Evolutionary conservation across 2,888 invertebrate species (phyloP), one percentile per base, ranked within the genome.

Genomic region (Drosophila sordidula): DNA sequence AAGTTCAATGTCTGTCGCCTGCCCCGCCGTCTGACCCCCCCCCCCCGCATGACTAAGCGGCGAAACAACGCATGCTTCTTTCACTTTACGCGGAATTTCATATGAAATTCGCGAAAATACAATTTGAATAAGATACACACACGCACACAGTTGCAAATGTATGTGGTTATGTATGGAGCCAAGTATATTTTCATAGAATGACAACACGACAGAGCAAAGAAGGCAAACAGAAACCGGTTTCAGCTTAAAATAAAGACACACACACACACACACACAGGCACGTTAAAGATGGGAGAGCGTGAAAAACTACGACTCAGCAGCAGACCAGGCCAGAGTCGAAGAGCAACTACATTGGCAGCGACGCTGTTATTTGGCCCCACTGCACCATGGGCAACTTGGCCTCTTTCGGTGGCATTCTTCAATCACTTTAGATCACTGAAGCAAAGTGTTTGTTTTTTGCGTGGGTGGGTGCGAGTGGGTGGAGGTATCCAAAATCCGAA

Each of bases 231-330:
- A 87, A 82, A 82, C 82, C 86, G 75, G 82, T 82, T 82, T 83
- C 80, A 69, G 89, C 78, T 86, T 88, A 88, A 88, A 88, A 88
- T 88, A 83, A 85, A 82, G 68, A 74, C 74, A 68, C 68, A 68
- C 67, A 65, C 55, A 77, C 32, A 32, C 32, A 12, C 16, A 62
- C 66, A 70, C 50, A 64, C 26, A 61, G 55, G 54, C 26, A 63
- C 57, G 63, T 26, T 57, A 41, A 76, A 77, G 78, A 75, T 73
- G 79, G 72, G 82, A 75, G 82, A 87, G 86, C 82, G 83, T 87
- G 86, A 82, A 87, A 87, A 82, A 82, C 88, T 76, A 79, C 82
- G 83, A 85, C 79, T 77, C 80, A 72, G 79, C 70, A 56, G 47
- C 62, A 50, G 68, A 49, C 36, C 46, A 39, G 34, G 51, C 41